These are phyloP conservation scores for Aphelenchoides avenae DNA, from an alignment of 1,140 invertebrate genomes.

Conservation along the genomic window DNA sequence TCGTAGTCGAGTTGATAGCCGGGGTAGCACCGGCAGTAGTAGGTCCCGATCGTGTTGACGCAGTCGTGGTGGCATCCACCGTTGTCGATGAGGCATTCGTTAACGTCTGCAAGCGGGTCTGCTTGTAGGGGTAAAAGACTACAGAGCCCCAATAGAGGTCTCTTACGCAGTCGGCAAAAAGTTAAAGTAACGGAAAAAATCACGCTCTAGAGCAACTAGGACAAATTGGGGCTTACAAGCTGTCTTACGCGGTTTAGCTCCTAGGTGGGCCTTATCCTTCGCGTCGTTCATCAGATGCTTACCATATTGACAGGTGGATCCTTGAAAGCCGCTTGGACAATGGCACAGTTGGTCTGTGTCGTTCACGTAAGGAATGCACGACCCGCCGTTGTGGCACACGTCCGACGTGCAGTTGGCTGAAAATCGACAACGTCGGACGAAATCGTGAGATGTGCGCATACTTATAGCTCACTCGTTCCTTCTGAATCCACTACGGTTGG, in stretches of 20 bases:
- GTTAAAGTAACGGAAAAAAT: background rate
- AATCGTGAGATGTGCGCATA: no score
- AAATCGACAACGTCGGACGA: no score
- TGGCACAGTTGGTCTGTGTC: conserved; percentile 48
- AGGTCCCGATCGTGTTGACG: conserved; percentile 63
- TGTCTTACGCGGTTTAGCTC: conserved; percentile 15
- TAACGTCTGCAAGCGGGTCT: conserved; percentile 52
- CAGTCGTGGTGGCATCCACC: conserved; percentile 60
- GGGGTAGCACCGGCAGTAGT: conserved; percentile 65
- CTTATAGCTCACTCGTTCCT: no score
- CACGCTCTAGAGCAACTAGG: background rate
- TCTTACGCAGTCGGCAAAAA: no score
- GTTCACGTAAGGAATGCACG: conserved; percentile 33
- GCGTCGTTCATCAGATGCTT: conserved; percentile 12
- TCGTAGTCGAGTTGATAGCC: conserved; percentile 60
- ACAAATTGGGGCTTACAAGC: no score
- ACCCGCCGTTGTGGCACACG: conserved; percentile 59
- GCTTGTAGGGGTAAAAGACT: no score
- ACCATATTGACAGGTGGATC: conserved; percentile 60
- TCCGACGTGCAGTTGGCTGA: conserved; percentile 60
- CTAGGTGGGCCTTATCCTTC: conserved; percentile 23
- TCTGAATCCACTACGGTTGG: no score
- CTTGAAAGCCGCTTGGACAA: conserved; percentile 57
- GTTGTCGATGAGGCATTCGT: conserved; percentile 59
- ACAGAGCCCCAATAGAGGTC: no score